Conservation (phyloP, 2,888 invertebrate species). For the Drosophila algonquin region DNA sequence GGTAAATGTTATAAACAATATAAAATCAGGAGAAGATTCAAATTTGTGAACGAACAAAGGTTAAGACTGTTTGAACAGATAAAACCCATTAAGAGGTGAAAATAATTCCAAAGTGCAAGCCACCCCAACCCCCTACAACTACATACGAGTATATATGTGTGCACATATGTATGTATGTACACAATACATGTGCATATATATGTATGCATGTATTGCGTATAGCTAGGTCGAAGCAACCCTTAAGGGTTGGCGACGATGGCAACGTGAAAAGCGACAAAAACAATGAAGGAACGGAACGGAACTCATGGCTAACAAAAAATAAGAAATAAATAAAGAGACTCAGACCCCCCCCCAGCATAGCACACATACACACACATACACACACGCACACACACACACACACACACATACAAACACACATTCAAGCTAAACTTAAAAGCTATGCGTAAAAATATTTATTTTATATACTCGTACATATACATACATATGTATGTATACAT, state of each 20-base stretch:
- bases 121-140: conserved; percentile 16
- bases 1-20: conserved; percentile 3
- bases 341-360: conserved; percentile 1
- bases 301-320: conserved; percentile 50
- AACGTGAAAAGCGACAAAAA: conserved; percentile 56
- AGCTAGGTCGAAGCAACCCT: conserved; percentile 54
- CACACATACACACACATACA: no score
- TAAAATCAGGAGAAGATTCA: neutral
- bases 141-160: neutral
- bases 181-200: neutral
- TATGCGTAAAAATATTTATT: conserved; percentile 2
- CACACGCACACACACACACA: conserved; percentile 8
- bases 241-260: conserved; percentile 56
- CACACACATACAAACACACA: conserved; percentile 1
- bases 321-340: conserved; percentile 27
- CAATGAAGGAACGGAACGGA: conserved; percentile 24
- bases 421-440: neutral
- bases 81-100: conserved; percentile 8
- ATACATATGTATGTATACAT: neutral
- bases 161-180: conserved; percentile 7
- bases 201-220: conserved; percentile 2
- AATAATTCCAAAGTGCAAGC: conserved; percentile 10
- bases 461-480: neutral
- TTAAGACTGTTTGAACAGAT: conserved; percentile 3
- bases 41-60: neutral